phyloP scores from a whole-genome alignment of 23 tunicate genomes.

The Halocynthia roretzi region DNA sequence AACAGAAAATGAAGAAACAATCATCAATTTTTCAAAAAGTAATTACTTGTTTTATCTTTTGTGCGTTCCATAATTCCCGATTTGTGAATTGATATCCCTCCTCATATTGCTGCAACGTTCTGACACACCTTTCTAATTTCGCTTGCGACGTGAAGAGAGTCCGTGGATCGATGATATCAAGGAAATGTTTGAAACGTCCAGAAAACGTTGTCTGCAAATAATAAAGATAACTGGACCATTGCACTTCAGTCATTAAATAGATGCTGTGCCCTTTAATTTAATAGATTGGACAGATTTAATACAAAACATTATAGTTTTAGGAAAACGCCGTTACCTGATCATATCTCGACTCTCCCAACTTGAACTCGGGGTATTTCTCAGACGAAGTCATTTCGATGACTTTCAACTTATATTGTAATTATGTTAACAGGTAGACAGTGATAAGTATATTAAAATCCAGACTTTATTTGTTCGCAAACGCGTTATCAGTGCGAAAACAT shows the following conservation, averaged over 20 bases:
- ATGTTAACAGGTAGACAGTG: too few relatives aligned
- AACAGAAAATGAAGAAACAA: too few relatives aligned
- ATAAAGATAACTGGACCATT: not conserved
- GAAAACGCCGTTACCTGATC: conserved; percentile 20
- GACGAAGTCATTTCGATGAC: too few relatives aligned
- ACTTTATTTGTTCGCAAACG: too few relatives aligned
- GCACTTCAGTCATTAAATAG: too few relatives aligned
- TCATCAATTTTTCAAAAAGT: too few relatives aligned
- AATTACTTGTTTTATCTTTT: conserved; percentile 74
- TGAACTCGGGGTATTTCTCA: conserved; percentile 11
- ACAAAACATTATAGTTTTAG: not conserved
- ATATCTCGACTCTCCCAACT: conserved; percentile 45
- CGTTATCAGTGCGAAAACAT: too few relatives aligned
- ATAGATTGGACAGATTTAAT: not conserved
- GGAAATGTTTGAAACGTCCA: conserved; percentile 80
- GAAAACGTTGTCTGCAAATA: conserved; percentile 42
- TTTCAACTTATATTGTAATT: too few relatives aligned
- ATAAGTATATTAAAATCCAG: too few relatives aligned
- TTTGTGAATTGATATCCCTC: conserved; percentile 30
- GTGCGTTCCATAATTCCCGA: conserved; percentile 86
- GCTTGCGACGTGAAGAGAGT: conserved; percentile 47
- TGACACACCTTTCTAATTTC: conserved; percentile 24
- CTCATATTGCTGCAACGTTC: conserved; percentile 32
- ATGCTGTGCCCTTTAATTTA: not conserved
- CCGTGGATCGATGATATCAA: conserved; percentile 78